Conservation (phyloP, 2,888 invertebrate species). For the Nymphalis urticae region DNA sequence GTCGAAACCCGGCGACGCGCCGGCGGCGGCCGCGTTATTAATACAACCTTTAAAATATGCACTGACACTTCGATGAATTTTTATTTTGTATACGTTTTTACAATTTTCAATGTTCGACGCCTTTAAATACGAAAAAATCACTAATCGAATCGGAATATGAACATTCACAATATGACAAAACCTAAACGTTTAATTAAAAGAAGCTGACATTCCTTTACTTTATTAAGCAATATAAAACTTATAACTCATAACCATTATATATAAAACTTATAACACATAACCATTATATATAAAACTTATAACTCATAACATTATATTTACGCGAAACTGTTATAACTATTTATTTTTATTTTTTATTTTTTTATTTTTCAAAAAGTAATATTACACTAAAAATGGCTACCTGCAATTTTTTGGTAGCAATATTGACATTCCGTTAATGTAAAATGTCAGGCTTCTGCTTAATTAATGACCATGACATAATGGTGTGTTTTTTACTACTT, state of each 20-base stretch:
- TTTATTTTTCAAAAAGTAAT: background rate
- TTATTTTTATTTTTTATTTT: too few species aligned
- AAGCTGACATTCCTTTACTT: too few species aligned
- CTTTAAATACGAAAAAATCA: background rate
- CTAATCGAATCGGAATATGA: too few species aligned
- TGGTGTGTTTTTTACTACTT: slow-evolving; percentile 51
- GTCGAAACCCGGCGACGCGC: slow-evolving; percentile 50
- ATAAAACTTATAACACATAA: too few species aligned
- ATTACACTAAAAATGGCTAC: slow-evolving; percentile 24
- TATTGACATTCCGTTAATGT: slow-evolving; percentile 33
- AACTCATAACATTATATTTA: background rate
- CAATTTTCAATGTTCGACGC: background rate
- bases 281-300: too few species aligned
- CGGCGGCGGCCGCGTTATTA: slow-evolving; percentile 52
- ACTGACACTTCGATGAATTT: slow-evolving; percentile 37
- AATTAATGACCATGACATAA: slow-evolving; percentile 72
- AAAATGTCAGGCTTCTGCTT: slow-evolving; percentile 46
- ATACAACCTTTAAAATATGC: slow-evolving; percentile 52
- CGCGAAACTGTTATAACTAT: background rate
- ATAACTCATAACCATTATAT: too few species aligned
- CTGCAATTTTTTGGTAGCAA: slow-evolving; percentile 35
- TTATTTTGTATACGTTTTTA: slow-evolving; percentile 20
- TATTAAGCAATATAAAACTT: too few species aligned
- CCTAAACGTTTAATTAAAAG: too few species aligned
- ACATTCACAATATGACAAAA: too few species aligned